These are phyloP conservation scores for Halocynthia roretzi DNA, from an alignment of 23 tunicate genomes.

Conservation along the genomic window DNA sequence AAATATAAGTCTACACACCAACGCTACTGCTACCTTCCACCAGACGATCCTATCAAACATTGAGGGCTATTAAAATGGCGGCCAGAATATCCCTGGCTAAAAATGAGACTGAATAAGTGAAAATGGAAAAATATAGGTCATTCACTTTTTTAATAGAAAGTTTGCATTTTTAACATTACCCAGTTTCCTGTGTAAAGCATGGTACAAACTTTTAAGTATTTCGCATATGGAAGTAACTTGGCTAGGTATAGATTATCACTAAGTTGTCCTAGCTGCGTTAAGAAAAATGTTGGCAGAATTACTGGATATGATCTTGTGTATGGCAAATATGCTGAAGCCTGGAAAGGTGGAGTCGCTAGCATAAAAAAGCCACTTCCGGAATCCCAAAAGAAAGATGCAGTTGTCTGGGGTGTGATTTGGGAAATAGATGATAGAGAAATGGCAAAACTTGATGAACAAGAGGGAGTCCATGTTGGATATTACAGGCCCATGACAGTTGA, in stretches of 20 bases:
- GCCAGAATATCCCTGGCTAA: too few species aligned
- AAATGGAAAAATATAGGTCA: too few species aligned
- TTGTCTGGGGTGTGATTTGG: constrained; percentile 36
- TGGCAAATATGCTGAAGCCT: constrained; percentile 1
- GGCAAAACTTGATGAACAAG: constrained; percentile 13
- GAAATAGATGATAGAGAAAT: constrained; percentile 16
- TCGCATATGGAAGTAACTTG: constrained; percentile 31
- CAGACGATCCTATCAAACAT: too few species aligned
- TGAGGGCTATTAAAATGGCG: too few species aligned
- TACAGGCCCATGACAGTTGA: constrained; percentile 13
- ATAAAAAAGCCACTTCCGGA: not conserved
- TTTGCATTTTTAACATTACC: too few species aligned
- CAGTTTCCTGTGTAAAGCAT: too few species aligned
- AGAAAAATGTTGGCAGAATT: constrained; percentile 9
- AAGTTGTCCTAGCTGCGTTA: constrained; percentile 10
- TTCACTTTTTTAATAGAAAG: too few species aligned
- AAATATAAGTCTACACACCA: too few species aligned
- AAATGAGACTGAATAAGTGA: too few species aligned
- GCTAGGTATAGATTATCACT: constrained; percentile 5
- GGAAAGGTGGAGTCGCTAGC: constrained; percentile 30
- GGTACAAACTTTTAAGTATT: constrained; percentile 11
- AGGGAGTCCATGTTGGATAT: not conserved
- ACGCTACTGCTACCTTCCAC: too few species aligned
- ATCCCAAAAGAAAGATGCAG: not conserved
- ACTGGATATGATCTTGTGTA: constrained; percentile 10